Percentiles rank a stretch among this genome's conserved stretches.
Conservation (phyloP, 2,888 invertebrate species). For the Epicampocera succincta region DNA sequence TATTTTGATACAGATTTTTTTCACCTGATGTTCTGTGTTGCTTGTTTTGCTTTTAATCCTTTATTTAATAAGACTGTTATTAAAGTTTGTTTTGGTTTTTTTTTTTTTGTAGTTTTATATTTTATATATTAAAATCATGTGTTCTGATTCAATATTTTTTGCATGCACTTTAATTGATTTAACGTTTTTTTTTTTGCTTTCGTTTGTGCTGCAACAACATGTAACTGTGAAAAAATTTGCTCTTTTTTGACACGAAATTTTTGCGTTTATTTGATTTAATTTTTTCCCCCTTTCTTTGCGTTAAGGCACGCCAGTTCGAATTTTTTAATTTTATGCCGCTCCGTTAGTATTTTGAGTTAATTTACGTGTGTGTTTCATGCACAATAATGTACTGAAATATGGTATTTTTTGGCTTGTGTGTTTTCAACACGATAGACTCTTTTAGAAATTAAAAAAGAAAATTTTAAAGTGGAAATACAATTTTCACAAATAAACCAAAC, state of each 20-base stretch:
- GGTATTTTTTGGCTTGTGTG: constrained; percentile 29
- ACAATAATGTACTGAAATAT: constrained; percentile 62
- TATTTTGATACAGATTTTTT: constrained; percentile 45
- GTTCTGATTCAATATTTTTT: constrained; percentile 29
- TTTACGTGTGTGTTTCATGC: constrained; percentile 60
- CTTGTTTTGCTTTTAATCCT: background rate
- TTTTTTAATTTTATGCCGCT: constrained; percentile 48
- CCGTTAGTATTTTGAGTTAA: constrained; percentile 59
- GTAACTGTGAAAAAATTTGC: constrained; percentile 23
- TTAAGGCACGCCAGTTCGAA: constrained; percentile 1
- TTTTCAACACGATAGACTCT: constrained; percentile 58
- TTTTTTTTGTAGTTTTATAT: background rate
- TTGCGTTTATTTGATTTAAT: background rate
- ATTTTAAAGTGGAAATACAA: constrained; percentile 43
- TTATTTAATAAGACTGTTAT: constrained; percentile 7
- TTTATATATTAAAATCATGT: constrained; percentile 11
- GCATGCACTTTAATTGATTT: background rate
- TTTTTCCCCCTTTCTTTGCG: constrained; percentile 22
- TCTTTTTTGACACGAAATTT: background rate
- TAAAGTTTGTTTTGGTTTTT: background rate
- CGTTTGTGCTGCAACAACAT: no score
- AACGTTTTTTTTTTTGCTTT: constrained; percentile 18
- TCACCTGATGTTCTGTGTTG: background rate
- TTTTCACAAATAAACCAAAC: constrained; percentile 61
- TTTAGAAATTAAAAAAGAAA: constrained; percentile 49